These are phyloP conservation scores for Conomelus anceps DNA, from an alignment of 2,888 invertebrate species.

Conservation along the genomic window DNA sequence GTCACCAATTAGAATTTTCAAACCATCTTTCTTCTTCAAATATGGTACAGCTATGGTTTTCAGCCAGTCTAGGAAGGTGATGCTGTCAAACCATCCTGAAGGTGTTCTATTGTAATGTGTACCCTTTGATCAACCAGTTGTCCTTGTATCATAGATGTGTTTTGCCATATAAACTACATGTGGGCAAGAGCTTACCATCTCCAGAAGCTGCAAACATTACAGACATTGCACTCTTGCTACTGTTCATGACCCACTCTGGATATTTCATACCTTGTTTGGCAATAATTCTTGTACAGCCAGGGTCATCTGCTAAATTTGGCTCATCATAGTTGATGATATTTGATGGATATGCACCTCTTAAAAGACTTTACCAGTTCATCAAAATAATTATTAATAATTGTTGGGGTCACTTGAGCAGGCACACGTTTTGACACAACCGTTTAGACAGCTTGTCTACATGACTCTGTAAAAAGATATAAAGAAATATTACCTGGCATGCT, in stretches of 20 bases:
- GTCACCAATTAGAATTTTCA: slow-evolving; percentile 39
- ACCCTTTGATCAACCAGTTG: slow-evolving; percentile 26
- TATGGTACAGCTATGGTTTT: slow-evolving; percentile 33
- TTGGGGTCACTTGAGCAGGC: slow-evolving; percentile 31
- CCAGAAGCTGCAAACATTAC: slow-evolving; percentile 28
- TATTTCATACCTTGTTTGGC: slow-evolving; percentile 19
- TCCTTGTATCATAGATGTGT: slow-evolving; percentile 29
- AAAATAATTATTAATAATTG: slow-evolving; percentile 33
- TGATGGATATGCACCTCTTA: slow-evolving; percentile 24
- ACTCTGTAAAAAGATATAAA: slow-evolving; percentile 17
- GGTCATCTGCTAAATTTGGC: slow-evolving; percentile 23
- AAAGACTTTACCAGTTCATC: slow-evolving; percentile 30
- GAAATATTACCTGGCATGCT: slow-evolving; percentile 29
- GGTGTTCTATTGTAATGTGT: slow-evolving; percentile 34
- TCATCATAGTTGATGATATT: slow-evolving; percentile 38
- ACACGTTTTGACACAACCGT: slow-evolving; percentile 27
- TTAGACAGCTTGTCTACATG: slow-evolving; percentile 19
- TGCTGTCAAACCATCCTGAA: slow-evolving; percentile 38
- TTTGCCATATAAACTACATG: slow-evolving; percentile 29
- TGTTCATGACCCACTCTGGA: slow-evolving; percentile 28
- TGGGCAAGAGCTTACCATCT: slow-evolving; percentile 27
- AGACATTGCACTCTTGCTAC: slow-evolving; percentile 25
- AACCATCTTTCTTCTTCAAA: slow-evolving; percentile 31
- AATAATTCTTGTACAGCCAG: background rate
- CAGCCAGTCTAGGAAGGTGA: slow-evolving; percentile 38